Conservation (phyloP, 2,797 vertebrate genomes). For the Hybognathus amarus region DNA sequence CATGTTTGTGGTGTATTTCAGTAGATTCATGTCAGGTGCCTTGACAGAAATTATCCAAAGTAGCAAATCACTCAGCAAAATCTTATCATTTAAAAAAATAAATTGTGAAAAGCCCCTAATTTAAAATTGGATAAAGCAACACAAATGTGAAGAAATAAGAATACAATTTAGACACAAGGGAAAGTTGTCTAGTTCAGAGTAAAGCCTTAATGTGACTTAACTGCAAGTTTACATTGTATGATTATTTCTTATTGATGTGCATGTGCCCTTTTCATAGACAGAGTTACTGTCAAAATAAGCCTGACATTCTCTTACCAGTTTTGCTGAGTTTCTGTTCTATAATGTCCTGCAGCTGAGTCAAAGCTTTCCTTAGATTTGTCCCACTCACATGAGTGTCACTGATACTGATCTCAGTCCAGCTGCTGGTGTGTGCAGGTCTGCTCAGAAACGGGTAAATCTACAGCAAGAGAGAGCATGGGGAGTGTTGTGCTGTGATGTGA, state of each 20-base stretch:
- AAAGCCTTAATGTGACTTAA: not conserved
- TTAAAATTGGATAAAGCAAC: no score
- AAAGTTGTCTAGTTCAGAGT: not conserved
- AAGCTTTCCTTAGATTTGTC: rapidly evolving
- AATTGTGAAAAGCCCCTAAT: no score
- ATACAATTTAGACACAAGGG: not conserved
- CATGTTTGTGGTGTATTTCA: no score
- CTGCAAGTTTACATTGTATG: not conserved
- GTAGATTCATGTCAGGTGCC: not conserved
- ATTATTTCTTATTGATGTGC: not conserved
- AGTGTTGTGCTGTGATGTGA: not conserved
- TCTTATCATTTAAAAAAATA: no score
- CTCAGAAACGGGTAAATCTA: not conserved
- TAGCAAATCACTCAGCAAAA: no score
- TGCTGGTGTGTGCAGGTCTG: not conserved
- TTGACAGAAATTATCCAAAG: not conserved
- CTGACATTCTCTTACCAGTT: not conserved
- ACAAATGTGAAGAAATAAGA: no score
- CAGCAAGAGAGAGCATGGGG: not conserved
- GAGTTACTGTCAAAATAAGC: not conserved
- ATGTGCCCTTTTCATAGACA: not conserved
- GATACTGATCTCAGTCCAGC: not conserved
- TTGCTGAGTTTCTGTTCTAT: not conserved
- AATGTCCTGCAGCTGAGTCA: not conserved
- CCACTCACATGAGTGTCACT: not conserved